Base-by-base conservation (phyloP, 2,888 invertebrate genomes). In the Alitta virens region DNA sequence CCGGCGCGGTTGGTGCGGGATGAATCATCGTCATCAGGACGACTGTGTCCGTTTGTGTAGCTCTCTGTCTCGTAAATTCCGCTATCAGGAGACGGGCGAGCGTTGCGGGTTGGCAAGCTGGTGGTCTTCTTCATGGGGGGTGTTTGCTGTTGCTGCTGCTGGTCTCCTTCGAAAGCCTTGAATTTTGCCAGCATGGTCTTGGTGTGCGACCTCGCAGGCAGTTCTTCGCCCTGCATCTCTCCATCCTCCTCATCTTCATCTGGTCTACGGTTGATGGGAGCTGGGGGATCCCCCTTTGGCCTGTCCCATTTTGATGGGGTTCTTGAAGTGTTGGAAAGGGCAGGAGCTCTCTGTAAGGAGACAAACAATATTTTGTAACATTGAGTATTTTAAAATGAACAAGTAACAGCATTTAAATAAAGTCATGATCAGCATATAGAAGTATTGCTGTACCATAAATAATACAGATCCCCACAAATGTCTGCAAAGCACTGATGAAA, bases 121-220 rank as follows among this genome's bases (percentile, higher is more conserved):
- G 27, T 56, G 27, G 56, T 55, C 33, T 21, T 26, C 23, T n/a
- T 26, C 18, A 21, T 18, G 27, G 18, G 27, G n/a, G 21, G n/a
- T 21, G 38, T 21, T 5, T 5, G 18, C 38, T 5, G 55, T 2
- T 26, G 33, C 21, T 23, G 40, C n/a, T 9, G 18, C 38, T 14
- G 23, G 21, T 38, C 23, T 21, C 64, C 68, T 61, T 70, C 70
- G 64, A 70, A 63, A n/a, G 26, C 26, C 46, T 60, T 60, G 54
- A 61, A 61, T 50, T 61, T 61, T 23, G 61, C 61, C 38, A 61
- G 49, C 61, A 61, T 51, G 24, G 25, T 56, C 33, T 27, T 55
- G 23, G 61, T 61, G 50, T 27, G 46, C 12, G 55, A 38, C 14
- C 43, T 27, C 9, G 60, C 60, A 2, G 63, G 61, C 3, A 54